A percentile compares a stretch with the other conserved stretches of the same genome.
phyloP scores from a whole-genome alignment of 2,888 invertebrate species.

The Hoplodrina ambigua region DNA sequence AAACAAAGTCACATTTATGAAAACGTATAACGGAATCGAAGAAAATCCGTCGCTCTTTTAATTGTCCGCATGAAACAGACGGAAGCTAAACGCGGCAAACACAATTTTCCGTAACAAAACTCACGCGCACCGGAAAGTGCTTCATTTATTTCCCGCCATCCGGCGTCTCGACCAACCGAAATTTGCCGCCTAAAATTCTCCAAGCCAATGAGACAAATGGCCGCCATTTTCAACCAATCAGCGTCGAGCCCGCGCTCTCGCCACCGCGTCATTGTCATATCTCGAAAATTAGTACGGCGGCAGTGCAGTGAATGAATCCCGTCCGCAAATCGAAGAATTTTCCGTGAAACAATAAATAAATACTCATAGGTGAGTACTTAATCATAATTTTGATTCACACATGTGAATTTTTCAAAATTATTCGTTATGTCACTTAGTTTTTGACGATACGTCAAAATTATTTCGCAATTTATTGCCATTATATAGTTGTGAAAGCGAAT shows the following conservation, averaged over 20 bases:
- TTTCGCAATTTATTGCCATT: slow-evolving; percentile 75
- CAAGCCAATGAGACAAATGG: slow-evolving; percentile 82
- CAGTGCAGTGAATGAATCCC: slow-evolving; percentile 90
- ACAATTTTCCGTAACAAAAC: slow-evolving; percentile 86
- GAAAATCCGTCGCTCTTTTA: slow-evolving; percentile 57
- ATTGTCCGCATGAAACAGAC: slow-evolving; percentile 68
- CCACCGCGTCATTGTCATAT: slow-evolving; percentile 89
- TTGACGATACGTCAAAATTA: slow-evolving; percentile 62
- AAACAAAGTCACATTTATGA: slow-evolving; percentile 22
- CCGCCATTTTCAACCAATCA: slow-evolving; percentile 89
- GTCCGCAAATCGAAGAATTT: slow-evolving; percentile 88
- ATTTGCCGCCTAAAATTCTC: slow-evolving; percentile 87
- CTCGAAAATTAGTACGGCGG: slow-evolving; percentile 89
- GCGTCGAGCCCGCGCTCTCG: slow-evolving; percentile 87
- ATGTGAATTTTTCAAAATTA: slow-evolving; percentile 59
- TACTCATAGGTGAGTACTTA: slow-evolving; percentile 78
- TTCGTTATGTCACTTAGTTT: slow-evolving; percentile 62
- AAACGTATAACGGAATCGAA: slow-evolving; percentile 35
- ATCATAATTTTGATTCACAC: slow-evolving; percentile 50
- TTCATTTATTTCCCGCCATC: slow-evolving; percentile 88
- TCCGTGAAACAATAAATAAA: slow-evolving; percentile 81
- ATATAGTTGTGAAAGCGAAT: slow-evolving; percentile 61
- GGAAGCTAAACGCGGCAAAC: slow-evolving; percentile 83
- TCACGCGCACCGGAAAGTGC: slow-evolving; percentile 86
- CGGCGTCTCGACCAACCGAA: slow-evolving; percentile 89